A percentile compares a stretch with the other conserved stretches of the same genome.
phyloP scores from a whole-genome alignment of 2,797 vertebrate genomes.

The Diplodus sargus region DNA sequence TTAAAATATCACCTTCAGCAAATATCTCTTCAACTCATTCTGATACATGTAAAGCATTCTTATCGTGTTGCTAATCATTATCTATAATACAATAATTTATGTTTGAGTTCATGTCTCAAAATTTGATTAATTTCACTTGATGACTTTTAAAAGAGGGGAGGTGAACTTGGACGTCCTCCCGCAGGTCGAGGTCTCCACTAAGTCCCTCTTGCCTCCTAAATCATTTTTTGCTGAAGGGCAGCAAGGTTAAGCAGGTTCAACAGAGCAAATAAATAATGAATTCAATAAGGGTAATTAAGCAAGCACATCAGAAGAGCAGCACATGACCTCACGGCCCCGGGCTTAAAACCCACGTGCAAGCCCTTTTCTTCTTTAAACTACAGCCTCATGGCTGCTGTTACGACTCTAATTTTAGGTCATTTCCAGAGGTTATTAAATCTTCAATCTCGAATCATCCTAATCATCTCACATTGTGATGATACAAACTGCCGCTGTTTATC shows the following conservation, averaged over 20 bases:
- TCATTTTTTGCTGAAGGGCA: slow-evolving; percentile 71
- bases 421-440: slow-evolving; percentile 13
- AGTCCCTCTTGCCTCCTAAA: slow-evolving; percentile 67
- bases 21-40: neutral
- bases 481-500: slow-evolving; percentile 17
- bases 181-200: slow-evolving; percentile 58
- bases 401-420: slow-evolving; percentile 10
- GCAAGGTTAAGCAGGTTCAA: slow-evolving; percentile 81
- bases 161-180: slow-evolving; percentile 65
- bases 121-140: slow-evolving; percentile 63
- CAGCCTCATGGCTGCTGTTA: slow-evolving; percentile 28
- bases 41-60: slow-evolving; percentile 11
- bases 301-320: slow-evolving; percentile 72
- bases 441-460: slow-evolving; percentile 9
- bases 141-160: slow-evolving; percentile 67
- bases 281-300: slow-evolving; percentile 83
- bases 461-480: slow-evolving; percentile 11
- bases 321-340: slow-evolving; percentile 49
- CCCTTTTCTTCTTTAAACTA: slow-evolving; percentile 44
- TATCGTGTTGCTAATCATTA: slow-evolving; percentile 15
- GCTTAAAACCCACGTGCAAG: slow-evolving; percentile 38
- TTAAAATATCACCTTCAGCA: neutral
- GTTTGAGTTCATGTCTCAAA: slow-evolving; percentile 10
- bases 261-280: slow-evolving; percentile 83
- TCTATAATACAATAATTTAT: neutral